Base-by-base conservation (phyloP, 2,797 vertebrate species). In the Mormyrus proboscirostris region DNA sequence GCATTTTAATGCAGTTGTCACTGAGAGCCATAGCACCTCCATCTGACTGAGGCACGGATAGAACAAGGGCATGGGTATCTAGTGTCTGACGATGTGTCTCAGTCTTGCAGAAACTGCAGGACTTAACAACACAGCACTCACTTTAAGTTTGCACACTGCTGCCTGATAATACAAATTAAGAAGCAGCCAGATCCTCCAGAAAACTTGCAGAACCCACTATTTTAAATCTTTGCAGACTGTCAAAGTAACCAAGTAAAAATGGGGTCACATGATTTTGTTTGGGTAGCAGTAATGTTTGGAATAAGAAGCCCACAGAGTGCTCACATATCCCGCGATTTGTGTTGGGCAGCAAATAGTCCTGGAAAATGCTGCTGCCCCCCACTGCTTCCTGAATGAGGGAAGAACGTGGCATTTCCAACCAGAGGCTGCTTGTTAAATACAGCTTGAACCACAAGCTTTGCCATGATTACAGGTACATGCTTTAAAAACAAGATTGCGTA, bases 381-480 rank as follows among this genome's bases (percentile, higher is more conserved):
- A 29, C 10, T 51, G 25, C 50, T 16, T 50, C 14, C n/a, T 38
- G 62, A 19, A 44, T 19, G 29, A 79, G 73, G 38, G 6, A 79
- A 89, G 86, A 53, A 29, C 0, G 50, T 73, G n/a, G 25, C 65
- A 47, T 49, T 88, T 86, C 62, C 22, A 79, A 79, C 76, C 69
- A 86, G 84, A 73, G 62, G 65, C 88, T 82, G 88, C 51, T 84
- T 76, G 51, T 83, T 87, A 47, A 88, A 59, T 89, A 50, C 50
- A 65, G 65, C 22, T 38, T 10, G 65, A 89, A 89, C 83, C 65
- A 47, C 62, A 86, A 53, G 51, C n/a, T 59, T 89, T 86, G 8
- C 88, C 50, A n/a, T 87, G 51, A 89, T 83, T 90, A 38, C 83
- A 89, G 90, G 90, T 90, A 87, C 51, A 47, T 33, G 22, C 10